A percentile compares a stretch with the other conserved stretches of the same genome.
phyloP scores from a whole-genome alignment of 1,140 invertebrate genomes.

The Ectropis grisescens region DNA sequence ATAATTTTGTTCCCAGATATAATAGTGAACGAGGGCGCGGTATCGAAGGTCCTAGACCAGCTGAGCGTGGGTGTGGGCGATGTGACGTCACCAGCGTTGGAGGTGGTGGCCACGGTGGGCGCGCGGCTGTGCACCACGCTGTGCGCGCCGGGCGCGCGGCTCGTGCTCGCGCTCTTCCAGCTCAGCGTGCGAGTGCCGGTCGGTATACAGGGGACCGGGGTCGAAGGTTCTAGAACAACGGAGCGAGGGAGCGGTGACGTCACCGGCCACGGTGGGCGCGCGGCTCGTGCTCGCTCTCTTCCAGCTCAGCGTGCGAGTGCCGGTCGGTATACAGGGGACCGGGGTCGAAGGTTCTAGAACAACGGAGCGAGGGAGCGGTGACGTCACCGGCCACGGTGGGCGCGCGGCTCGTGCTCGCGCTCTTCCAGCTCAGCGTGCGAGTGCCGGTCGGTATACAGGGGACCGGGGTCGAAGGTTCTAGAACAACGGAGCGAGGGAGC shows the following conservation, averaged over 20 bases:
- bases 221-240: neutral
- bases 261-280: conserved; percentile 2
- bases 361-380: neutral
- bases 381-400: conserved; percentile 1
- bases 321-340: conserved; percentile 2
- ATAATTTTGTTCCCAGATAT: no score
- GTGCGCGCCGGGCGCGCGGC: conserved; percentile 3
- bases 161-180: conserved; percentile 8
- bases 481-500: neutral
- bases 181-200: conserved; percentile 9
- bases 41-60: neutral
- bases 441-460: conserved; percentile 4
- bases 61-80: neutral
- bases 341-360: neutral
- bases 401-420: conserved; percentile 7
- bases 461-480: neutral
- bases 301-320: conserved; percentile 5
- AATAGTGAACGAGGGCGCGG: neutral
- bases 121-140: conserved; percentile 2
- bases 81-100: neutral
- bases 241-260: neutral
- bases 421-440: conserved; percentile 8
- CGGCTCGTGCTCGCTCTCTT: conserved; percentile 10
- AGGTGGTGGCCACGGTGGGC: conserved; percentile 1
- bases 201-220: neutral